These are phyloP conservation scores for Bovichtus diacanthus DNA, from an alignment of 2,797 vertebrate species.

Conservation along the genomic window DNA sequence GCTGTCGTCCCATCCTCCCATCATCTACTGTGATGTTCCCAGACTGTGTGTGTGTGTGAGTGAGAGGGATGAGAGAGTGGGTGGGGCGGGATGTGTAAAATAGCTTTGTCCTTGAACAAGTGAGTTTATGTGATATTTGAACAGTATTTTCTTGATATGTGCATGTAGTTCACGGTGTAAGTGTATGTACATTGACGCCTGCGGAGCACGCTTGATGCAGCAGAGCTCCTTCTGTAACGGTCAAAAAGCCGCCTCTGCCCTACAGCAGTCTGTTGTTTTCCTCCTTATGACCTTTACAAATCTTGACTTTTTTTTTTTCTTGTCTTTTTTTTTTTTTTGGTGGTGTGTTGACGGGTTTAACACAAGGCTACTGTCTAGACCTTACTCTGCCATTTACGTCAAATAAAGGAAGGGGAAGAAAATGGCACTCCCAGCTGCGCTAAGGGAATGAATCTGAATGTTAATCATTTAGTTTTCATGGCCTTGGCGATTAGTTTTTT, in stretches of 20 bases:
- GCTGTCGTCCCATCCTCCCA: slow-evolving; percentile 72
- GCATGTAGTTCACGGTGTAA: slow-evolving; percentile 24
- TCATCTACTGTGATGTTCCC: slow-evolving; percentile 58
- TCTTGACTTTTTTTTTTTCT: slow-evolving; percentile 47
- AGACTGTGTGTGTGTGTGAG: slow-evolving; percentile 37
- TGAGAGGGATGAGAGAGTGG: slow-evolving; percentile 12
- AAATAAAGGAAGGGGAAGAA: slow-evolving; percentile 62
- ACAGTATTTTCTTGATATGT: slow-evolving; percentile 46
- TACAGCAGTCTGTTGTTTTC: slow-evolving; percentile 64
- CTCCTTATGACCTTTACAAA: slow-evolving; percentile 78
- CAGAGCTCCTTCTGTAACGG: slow-evolving; percentile 31
- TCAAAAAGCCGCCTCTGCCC: slow-evolving; percentile 55
- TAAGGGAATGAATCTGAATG: slow-evolving; percentile 45
- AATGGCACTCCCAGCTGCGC: slow-evolving; percentile 7
- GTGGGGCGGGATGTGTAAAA: slow-evolving; percentile 36
- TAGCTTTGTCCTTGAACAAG: slow-evolving; percentile 64
- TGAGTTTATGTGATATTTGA: slow-evolving; percentile 56
- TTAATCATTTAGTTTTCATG: slow-evolving; percentile 42
- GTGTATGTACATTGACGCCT: background rate
- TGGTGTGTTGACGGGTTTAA: slow-evolving; percentile 66
- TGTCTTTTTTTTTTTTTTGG: slow-evolving; percentile 46
- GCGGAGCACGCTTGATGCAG: background rate
- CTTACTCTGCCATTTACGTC: slow-evolving; percentile 66
- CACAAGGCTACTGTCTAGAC: slow-evolving; percentile 43
- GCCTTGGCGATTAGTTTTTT: slow-evolving; percentile 29